Percentiles rank a stretch among this genome's conserved stretches.
phyloP scores from a whole-genome alignment of 1,140 invertebrate species.

The Colletes gigas region DNA sequence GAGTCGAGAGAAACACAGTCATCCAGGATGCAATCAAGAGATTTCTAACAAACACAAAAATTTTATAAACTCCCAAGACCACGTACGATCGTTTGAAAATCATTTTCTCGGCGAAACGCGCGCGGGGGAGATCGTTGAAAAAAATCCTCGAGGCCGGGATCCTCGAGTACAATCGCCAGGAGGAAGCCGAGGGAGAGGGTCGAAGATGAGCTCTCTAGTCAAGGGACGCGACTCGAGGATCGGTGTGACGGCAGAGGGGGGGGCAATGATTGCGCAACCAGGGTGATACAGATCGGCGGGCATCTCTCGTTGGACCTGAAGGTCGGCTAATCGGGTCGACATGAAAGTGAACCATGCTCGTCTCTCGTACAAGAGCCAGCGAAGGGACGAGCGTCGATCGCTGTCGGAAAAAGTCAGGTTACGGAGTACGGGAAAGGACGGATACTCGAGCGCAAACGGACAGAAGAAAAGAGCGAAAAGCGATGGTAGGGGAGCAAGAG shows the following conservation, averaged over 20 bases:
- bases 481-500: too few species aligned
- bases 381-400: neutral
- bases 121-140: too few species aligned
- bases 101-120: too few species aligned
- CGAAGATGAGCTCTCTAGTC: constrained; percentile 26
- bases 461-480: neutral
- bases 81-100: too few species aligned
- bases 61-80: too few species aligned
- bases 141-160: too few species aligned
- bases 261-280: constrained; percentile 47
- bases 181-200: constrained; percentile 19
- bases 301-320: constrained; percentile 61
- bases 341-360: constrained; percentile 61
- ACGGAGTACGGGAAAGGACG: neutral
- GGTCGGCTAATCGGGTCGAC: constrained; percentile 68
- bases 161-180: too few species aligned
- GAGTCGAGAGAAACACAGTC: too few species aligned
- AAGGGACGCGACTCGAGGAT: constrained; percentile 42
- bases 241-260: neutral
- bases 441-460: neutral
- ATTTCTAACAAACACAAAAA: too few species aligned
- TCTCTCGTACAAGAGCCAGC: constrained; percentile 1
- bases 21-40: too few species aligned
- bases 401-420: constrained; percentile 13
- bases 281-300: constrained; percentile 69